Percentiles rank a stretch among this genome's conserved stretches.
phyloP scores from a whole-genome alignment of 37 sponge, comb jelly and placozoan species.

The Tethya wilhelma region DNA sequence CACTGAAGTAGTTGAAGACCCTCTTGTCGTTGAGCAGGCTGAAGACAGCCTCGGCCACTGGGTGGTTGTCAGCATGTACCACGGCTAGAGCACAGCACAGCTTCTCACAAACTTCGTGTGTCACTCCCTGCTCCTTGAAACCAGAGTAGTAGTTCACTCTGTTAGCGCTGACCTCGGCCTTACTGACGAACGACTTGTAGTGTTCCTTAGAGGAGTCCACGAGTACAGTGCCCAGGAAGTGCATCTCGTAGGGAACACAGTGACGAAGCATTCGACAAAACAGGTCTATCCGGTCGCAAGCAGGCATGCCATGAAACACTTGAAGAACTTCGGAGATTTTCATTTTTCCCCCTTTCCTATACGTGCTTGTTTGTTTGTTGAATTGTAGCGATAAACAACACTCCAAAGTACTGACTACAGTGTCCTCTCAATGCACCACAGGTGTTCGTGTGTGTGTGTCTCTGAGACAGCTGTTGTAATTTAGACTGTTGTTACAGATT shows the following conservation, averaged over 20 bases:
- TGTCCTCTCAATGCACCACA: too few relatives aligned
- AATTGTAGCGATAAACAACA: too few relatives aligned
- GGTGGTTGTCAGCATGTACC: conserved; percentile 55
- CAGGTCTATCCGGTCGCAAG: conserved; percentile 69
- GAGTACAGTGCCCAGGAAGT: conserved; percentile 64
- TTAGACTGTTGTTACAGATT: too few relatives aligned
- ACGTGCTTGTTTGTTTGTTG: neutral
- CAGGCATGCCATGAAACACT: conserved; percentile 61
- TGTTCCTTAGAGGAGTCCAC: conserved; percentile 25
- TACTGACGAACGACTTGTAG: conserved; percentile 29
- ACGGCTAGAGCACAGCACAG: conserved; percentile 71
- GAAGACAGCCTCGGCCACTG: conserved; percentile 66
- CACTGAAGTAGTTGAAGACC: conserved; percentile 21
- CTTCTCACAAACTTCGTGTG: conserved; percentile 58
- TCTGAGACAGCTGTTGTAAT: too few relatives aligned
- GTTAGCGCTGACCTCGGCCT: conserved; percentile 52
- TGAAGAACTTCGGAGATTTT: conserved; percentile 52
- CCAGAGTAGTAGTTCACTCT: conserved; percentile 44
- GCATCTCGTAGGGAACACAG: conserved; percentile 64
- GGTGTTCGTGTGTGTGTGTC: too few relatives aligned
- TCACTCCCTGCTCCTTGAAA: conserved; percentile 40
- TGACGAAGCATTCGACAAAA: conserved; percentile 64
- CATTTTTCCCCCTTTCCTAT: conserved; percentile 11
- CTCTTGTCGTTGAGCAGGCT: conserved; percentile 46
- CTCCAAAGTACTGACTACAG: too few relatives aligned